Evolutionary conservation across 2,888 invertebrate species (phyloP), one percentile per base, ranked within the genome.

Genomic region (Bombylius discolor): DNA sequence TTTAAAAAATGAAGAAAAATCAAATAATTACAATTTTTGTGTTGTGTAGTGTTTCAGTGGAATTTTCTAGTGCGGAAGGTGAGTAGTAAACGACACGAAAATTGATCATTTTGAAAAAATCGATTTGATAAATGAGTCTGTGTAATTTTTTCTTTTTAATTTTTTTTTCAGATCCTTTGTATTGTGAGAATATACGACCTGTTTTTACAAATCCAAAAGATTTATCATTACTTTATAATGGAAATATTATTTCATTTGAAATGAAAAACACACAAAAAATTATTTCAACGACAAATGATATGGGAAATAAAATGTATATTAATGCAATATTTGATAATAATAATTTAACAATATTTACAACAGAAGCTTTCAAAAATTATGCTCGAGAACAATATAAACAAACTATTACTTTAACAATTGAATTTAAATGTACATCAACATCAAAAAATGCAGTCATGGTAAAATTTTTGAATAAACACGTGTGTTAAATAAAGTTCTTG

Each of bases 241-340:
- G 57, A 6, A 57, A 48, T 2, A 56, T 60, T 31, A 47, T 50
- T 49, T 58, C 48, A 5, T 59, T 56, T 52, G 52, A 63, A 56
- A 64, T 65, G 7, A 47, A 53, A 3, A 63, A 63, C 7, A 57
- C 53, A 23, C 23, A 23, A 23, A 60, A 60, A 46, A 59, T 63
- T n/a, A 8, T 59, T 5, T 48, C 59, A 6, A 57, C 56, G 13
- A 53, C 53, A 3, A 65, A 63, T 42, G 61, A 63, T 58, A 61
- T 62, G n/a, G 61, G 63, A 49, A 57, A 62, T 13, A 54, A 57
- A 46, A 50, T 32, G 49, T 67, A 66, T 47, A 64, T 67, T n/a
- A 61, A 64, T 57, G 65, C 64, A 3, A 61, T 59, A 12, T 58
- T 62, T 12, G 63, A 63, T 32, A 32, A 45, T 6, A 58, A 58